Percentiles rank a stretch among this genome's conserved stretches.
phyloP scores from a whole-genome alignment of 2,888 invertebrate species.

The Amorpha juglandis region DNA sequence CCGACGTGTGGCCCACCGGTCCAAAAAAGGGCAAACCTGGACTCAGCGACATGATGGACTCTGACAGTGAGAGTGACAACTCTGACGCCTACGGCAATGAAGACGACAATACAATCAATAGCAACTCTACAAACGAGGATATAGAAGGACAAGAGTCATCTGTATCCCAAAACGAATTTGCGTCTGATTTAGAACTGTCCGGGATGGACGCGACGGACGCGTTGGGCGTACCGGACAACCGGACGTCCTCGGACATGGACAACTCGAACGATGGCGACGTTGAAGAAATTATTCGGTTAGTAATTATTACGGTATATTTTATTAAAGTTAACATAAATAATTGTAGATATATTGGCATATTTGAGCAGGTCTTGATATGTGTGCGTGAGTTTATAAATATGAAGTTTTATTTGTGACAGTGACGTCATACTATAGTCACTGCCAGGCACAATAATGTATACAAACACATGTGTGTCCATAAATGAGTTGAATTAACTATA shows the following conservation, averaged over 20 bases:
- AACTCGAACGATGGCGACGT: conserved; percentile 85
- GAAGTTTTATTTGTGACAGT: too few relatives aligned
- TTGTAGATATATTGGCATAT: too few relatives aligned
- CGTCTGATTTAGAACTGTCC: conserved; percentile 86
- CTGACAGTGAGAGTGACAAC: conserved; percentile 83
- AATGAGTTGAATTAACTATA: too few relatives aligned
- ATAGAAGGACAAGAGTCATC: conserved; percentile 72
- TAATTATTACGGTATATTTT: conserved; percentile 24
- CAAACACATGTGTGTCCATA: too few relatives aligned
- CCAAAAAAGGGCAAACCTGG: conserved; percentile 85
- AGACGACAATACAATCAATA: conserved; percentile 77
- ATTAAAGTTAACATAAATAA: too few relatives aligned
- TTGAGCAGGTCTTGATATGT: too few relatives aligned
- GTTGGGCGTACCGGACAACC: conserved; percentile 72
- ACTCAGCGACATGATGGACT: conserved; percentile 85
- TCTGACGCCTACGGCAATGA: conserved; percentile 75
- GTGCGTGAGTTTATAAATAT: too few relatives aligned
- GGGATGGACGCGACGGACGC: conserved; percentile 86
- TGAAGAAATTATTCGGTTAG: conserved; percentile 85
- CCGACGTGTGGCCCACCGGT: conserved; percentile 84
- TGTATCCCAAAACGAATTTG: conserved; percentile 83
- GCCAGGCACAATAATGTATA: too few relatives aligned
- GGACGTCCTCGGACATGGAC: conserved; percentile 84
- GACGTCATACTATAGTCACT: too few relatives aligned
- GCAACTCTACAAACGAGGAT: conserved; percentile 76